Evolutionary conservation across 2,888 invertebrate species (phyloP), one percentile per base, ranked within the genome.

Genomic region (Oxytorus armatus): DNA sequence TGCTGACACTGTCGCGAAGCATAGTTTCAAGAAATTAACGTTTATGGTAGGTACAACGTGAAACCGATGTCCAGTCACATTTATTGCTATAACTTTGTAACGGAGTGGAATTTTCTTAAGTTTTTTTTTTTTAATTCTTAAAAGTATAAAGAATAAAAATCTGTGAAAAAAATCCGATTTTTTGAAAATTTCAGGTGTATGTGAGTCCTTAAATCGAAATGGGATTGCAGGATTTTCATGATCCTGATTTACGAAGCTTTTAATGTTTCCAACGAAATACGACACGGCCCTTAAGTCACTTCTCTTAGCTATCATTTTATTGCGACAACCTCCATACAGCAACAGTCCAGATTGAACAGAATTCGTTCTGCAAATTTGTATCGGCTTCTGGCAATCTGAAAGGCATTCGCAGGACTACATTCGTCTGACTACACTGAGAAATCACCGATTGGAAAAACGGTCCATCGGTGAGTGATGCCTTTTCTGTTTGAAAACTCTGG

Each of bases 211-310:
- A 87, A 87, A 79, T 83, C 82, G 82, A 86, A 89, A 88, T 85
- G 84, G 72, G 61, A 21, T 18, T 11, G 61, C 16, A 33, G 36
- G 47, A 55, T 86, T 84, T 85, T 81, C 77, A 81, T 86, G 83
- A 86, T 87, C 79, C 86, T 89, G 89, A 90, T 89, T 89, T 89
- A 89, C 85, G 87, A 85, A 87, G 88, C 86, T 85, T 88, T 89
- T 88, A 89, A 91, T 86, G 89, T 89, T 86, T 88, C 87, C 89
- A 89, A 90, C 90, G 89, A 90, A 90, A 90, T 89, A 89, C 88
- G 88, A 87, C 86, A 61, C 8, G 21, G 59, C 23, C 14, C 29
- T 18, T 21, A 33, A 53, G 29, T 82, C 70, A 42, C 63, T 42
- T n/a, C 47, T 36, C 14, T 14, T 21, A 10, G 16, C 14, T 23